Percentiles rank a stretch among this genome's conserved stretches.
Evolutionary conservation across 1,140 invertebrate species (phyloP).

Genomic region (Leptinotarsa texana): DNA sequence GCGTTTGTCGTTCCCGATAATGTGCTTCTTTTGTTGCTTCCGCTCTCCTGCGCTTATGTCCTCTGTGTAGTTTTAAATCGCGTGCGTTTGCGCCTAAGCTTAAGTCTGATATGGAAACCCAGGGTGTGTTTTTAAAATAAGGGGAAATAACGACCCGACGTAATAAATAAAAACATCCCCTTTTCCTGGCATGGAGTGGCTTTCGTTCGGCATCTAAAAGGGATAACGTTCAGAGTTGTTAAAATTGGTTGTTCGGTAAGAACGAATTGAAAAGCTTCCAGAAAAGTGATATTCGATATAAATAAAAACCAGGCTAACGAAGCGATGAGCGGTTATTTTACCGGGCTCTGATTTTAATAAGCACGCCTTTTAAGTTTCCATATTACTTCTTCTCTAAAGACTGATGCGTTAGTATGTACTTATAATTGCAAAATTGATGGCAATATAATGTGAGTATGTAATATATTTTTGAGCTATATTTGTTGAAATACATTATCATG

Average conservation of each 20-base stretch:
- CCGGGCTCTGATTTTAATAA: not conserved
- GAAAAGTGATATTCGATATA: not conserved
- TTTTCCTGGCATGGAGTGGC: constrained; percentile 1
- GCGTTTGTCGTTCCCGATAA: constrained; percentile 47
- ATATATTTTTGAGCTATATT: constrained; percentile 55
- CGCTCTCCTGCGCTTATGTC: constrained; percentile 6
- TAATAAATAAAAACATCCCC: not conserved
- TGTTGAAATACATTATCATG: constrained; percentile 48
- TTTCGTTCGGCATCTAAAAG: not conserved
- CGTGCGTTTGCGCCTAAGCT: constrained; percentile 22
- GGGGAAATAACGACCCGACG: not conserved
- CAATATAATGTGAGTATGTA: constrained; percentile 50
- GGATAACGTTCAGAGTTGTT: not conserved
- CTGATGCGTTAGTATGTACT: constrained; percentile 51
- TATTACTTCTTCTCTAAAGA: constrained; percentile 41
- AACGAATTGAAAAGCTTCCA: not conserved
- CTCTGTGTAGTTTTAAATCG: constrained; percentile 11
- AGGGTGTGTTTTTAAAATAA: constrained; percentile 8
- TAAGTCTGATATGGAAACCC: constrained; percentile 24
- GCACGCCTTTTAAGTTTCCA: constrained; percentile 1
- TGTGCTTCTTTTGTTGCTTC: constrained; percentile 50
- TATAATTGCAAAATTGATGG: constrained; percentile 53
- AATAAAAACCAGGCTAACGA: too few relatives aligned
- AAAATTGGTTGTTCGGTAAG: too few relatives aligned
- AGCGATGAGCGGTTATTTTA: too few relatives aligned